Percentiles rank a stretch among this genome's conserved stretches.
These are phyloP conservation scores for Vanessa cardui DNA, from an alignment of 2,888 invertebrate species.

Conservation along the genomic window DNA sequence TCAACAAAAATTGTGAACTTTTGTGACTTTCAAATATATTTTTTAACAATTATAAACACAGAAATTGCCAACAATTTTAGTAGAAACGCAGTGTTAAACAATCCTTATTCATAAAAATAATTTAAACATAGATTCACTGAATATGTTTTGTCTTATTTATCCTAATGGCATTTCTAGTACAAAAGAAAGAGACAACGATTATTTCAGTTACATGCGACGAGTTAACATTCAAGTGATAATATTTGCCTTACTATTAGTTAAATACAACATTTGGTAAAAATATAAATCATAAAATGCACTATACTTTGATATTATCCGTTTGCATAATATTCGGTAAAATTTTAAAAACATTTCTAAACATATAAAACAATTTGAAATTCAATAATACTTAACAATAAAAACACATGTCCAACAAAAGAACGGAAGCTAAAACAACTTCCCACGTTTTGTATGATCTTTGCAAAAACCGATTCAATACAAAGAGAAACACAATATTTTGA, in stretches of 20 bases:
- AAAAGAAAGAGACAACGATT: too few relatives aligned
- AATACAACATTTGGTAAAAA: too few relatives aligned
- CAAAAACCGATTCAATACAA: background rate
- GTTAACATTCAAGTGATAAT: background rate
- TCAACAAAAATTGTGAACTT: too few relatives aligned
- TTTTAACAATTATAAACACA: too few relatives aligned
- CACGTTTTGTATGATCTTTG: background rate
- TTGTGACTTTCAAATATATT: too few relatives aligned
- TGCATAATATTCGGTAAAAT: background rate
- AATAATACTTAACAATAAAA: constrained; percentile 3
- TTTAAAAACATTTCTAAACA: background rate
- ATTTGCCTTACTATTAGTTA: background rate
- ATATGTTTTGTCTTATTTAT: too few relatives aligned
- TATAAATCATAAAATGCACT: constrained; percentile 1
- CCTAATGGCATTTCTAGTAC: too few relatives aligned
- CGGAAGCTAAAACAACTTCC: background rate
- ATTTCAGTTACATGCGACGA: too few relatives aligned
- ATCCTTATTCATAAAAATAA: too few relatives aligned
- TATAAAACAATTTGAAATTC: background rate
- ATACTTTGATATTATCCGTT: background rate
- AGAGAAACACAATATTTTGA: constrained; percentile 9
- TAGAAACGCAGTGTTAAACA: too few relatives aligned
- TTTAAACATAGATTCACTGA: too few relatives aligned
- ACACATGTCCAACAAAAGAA: background rate
- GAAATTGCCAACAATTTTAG: too few relatives aligned